Evolutionary conservation across 2,113 vertebrate species (phyloP).

Genomic region (Alligator mississippiensis): DNA sequence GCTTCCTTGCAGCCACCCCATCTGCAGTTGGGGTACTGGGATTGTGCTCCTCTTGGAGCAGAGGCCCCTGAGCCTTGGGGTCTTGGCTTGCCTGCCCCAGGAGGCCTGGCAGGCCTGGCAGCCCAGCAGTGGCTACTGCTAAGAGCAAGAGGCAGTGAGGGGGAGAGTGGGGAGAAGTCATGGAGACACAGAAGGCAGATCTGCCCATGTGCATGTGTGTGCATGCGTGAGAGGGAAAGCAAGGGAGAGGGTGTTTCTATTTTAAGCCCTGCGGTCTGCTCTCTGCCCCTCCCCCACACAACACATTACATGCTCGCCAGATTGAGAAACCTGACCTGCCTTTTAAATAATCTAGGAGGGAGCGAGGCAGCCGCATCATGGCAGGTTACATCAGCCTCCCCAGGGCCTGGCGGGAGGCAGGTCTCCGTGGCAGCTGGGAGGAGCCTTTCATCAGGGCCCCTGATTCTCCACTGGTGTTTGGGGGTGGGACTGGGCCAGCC

Average conservation of each 20-base stretch:
- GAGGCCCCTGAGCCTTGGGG: not conserved
- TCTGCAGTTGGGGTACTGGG: not conserved
- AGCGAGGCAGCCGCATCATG: not conserved
- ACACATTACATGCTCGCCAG: constrained; percentile 6
- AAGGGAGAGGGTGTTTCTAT: constrained; percentile 8
- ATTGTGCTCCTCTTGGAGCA: not conserved
- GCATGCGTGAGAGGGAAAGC: not conserved
- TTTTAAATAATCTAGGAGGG: constrained; percentile 72
- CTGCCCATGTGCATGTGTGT: not conserved
- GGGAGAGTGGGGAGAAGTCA: not conserved
- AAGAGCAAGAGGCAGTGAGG: not conserved
- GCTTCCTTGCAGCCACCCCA: not conserved
- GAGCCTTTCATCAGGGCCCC: not conserved
- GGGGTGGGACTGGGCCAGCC: not conserved
- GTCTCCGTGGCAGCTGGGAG: not conserved
- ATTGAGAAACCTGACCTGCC: constrained; percentile 65
- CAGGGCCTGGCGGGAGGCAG: not conserved
- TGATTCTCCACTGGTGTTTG: not conserved
- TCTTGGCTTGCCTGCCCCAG: not conserved
- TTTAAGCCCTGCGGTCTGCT: not conserved
- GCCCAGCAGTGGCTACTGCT: not conserved
- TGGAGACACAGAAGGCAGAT: not conserved
- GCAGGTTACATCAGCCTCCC: not conserved
- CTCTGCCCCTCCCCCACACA: not conserved
- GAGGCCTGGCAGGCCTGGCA: not conserved